Base-by-base conservation (phyloP, 1,140 invertebrate genomes). In the Piezodorus guildinii region DNA sequence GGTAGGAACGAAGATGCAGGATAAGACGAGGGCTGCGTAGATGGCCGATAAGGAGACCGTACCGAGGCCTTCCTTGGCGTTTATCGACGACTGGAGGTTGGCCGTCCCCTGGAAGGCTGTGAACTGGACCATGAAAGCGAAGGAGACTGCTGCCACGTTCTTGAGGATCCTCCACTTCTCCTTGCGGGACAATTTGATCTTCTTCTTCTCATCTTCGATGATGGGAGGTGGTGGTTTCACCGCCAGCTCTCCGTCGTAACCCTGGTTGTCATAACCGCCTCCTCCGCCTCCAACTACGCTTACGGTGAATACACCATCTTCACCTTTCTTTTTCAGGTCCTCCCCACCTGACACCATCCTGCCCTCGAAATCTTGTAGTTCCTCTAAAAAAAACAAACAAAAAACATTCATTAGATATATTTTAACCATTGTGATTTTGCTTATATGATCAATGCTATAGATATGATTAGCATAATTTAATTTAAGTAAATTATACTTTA, bases 71-170 rank as follows among this genome's bases (percentile, higher is more conserved):
- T 88, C 87, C 69, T 81, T 82, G 4, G 88, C 85, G 74, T 92
- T 91, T 69, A 92, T 90, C 44, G 88, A 90, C 23, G 87, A 90
- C 73, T 93, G 93, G 6, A 96, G 77, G 71, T 93, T 94, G 0
- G 91, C 88, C 46, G 91, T 91, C 49, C 90, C 89, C 44, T 68
- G 66, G 74, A 94, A 96, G 39, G 92, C 91, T 17, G 90, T 94
- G 76, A 96, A 95, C 70, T 95, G 88, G 62, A 94, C 87, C 82
- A 94, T 90, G 73, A 95, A 95, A 3, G 90, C 87, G 60, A 87
- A 75, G 66, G 90, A 92, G 8, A 95, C 86, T 49, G 90, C 83
- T 25, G 85, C 79, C 43, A 94, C 84, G 76, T 94, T 94, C 75
- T 91, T 93, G 65, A 91, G 75, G 71, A 94, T 94, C 66, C 89